Evolutionary conservation across 2,113 vertebrate species (phyloP).

Genomic region (Ceyx cyanopectus): DNA sequence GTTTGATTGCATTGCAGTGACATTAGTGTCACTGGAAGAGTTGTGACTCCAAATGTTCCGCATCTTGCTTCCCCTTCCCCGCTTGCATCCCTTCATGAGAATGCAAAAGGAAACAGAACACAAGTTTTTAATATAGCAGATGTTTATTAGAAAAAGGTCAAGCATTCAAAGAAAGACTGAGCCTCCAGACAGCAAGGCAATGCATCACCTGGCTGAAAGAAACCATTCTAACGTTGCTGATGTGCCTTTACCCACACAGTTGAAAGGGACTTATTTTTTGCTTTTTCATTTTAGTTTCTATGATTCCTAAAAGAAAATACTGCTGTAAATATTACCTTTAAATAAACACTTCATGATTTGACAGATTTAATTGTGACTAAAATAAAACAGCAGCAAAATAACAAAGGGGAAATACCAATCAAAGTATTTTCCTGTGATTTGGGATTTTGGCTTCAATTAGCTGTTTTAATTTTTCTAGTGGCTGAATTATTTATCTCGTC

Average conservation of each 20-base stretch:
- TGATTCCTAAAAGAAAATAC: background rate
- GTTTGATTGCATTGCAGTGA: background rate
- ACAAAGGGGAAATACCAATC: background rate
- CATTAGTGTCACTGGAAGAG: background rate
- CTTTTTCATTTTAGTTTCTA: background rate
- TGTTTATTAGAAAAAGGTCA: background rate
- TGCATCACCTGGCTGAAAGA: background rate
- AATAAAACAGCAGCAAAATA: background rate
- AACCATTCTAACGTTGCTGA: background rate
- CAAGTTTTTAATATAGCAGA: background rate
- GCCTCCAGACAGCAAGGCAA: background rate
- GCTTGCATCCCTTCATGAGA: background rate
- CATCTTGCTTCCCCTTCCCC: background rate
- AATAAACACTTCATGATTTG: background rate
- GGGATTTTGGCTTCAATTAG: background rate
- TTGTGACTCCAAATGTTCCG: background rate
- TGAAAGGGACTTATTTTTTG: background rate
- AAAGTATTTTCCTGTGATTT: background rate
- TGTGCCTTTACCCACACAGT: background rate
- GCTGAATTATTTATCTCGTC: conserved; percentile 25
- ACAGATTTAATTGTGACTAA: conserved; percentile 11
- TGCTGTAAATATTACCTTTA: background rate
- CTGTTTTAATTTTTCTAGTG: background rate
- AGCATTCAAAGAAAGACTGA: background rate
- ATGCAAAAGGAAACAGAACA: background rate